phyloP scores from a whole-genome alignment of 2,797 vertebrate species.

The Ctenopoma kingsleyae region DNA sequence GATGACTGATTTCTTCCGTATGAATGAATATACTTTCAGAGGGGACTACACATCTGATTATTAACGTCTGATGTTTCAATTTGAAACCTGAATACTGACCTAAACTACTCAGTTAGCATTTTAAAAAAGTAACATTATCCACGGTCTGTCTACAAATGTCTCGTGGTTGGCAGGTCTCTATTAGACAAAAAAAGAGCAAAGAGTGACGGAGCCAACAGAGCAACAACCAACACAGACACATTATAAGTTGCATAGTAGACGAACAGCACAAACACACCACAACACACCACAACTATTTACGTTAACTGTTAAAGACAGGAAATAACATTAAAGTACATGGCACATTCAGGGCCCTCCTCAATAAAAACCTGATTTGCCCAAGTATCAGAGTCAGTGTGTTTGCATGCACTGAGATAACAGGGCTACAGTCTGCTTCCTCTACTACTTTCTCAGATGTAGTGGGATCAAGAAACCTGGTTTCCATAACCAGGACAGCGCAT shows the following conservation, averaged over 20 bases:
- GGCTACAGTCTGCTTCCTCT: too few relatives aligned
- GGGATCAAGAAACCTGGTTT: too few relatives aligned
- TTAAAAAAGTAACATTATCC: background rate
- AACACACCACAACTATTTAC: slow-evolving; percentile 27
- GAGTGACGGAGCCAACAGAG: slow-evolving; percentile 47
- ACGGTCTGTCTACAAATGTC: background rate
- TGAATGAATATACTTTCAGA: background rate
- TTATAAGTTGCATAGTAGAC: slow-evolving; percentile 18
- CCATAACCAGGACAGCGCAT: too few relatives aligned
- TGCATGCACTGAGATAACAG: background rate
- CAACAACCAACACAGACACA: slow-evolving; percentile 42
- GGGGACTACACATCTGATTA: background rate
- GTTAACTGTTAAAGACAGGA: slow-evolving; percentile 10
- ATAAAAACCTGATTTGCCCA: background rate
- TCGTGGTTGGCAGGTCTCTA: slow-evolving; percentile 64
- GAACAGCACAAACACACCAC: slow-evolving; percentile 26
- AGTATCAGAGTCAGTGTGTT: slow-evolving; percentile 22
- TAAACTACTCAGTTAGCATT: too few relatives aligned
- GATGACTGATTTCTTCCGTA: background rate
- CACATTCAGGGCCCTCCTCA: background rate
- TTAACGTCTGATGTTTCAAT: background rate
- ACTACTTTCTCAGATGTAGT: too few relatives aligned
- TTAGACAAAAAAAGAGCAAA: slow-evolving; percentile 65
- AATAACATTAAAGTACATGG: background rate
- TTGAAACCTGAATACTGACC: background rate